Evolutionary conservation across 1,140 invertebrate species (phyloP).

Genomic region (Drosophila ficusphila): DNA sequence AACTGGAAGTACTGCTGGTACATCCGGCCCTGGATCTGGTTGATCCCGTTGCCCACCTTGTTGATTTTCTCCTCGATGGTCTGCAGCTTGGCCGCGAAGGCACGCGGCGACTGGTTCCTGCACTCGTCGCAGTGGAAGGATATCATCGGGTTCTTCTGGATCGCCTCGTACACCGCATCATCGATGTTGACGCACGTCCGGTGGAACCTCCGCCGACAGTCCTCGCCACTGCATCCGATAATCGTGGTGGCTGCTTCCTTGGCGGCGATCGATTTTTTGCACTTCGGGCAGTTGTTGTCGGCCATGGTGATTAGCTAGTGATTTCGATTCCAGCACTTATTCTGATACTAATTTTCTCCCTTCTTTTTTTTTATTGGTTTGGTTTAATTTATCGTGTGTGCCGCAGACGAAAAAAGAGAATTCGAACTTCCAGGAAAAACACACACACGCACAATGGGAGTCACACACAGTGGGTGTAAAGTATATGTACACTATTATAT

Average conservation of each 20-base stretch:
- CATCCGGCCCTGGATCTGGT: conserved; percentile 83
- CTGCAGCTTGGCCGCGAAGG: conserved; percentile 67
- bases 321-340: background rate
- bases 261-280: conserved; percentile 80
- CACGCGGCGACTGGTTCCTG: conserved; percentile 76
- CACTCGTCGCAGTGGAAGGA: conserved; percentile 82
- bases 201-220: conserved; percentile 79
- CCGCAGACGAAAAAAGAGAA: conserved; percentile 35
- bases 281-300: conserved; percentile 81
- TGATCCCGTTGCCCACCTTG: conserved; percentile 79
- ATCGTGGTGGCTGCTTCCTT: conserved; percentile 73
- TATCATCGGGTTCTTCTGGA: conserved; percentile 79
- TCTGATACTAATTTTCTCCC: background rate
- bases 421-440: conserved; percentile 51
- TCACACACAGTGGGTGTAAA: conserved; percentile 16
- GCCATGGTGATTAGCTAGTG: conserved; percentile 58
- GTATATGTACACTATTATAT: conserved; percentile 17
- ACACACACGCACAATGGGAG: conserved; percentile 47
- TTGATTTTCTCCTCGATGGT: conserved; percentile 82
- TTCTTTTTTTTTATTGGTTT: conserved; percentile 3
- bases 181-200: conserved; percentile 80
- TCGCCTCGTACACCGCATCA: conserved; percentile 74
- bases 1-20: conserved; percentile 83
- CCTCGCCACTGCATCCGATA: conserved; percentile 76
- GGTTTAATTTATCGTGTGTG: no score